Base-by-base conservation (phyloP, 1,140 invertebrate genomes). In the Palaemon carinicauda region DNA sequence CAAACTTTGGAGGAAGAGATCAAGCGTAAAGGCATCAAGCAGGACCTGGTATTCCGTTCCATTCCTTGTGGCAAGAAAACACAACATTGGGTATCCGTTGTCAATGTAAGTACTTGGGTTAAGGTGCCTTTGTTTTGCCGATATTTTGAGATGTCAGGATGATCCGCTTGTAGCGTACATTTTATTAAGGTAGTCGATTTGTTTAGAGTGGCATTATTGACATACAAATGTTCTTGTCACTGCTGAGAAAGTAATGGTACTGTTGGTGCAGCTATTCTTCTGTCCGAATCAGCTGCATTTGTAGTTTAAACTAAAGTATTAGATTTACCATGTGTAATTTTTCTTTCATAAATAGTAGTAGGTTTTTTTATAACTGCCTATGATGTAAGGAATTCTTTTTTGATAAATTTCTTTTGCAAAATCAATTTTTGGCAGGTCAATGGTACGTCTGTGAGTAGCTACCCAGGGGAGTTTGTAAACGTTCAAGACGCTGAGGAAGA, bases 401-500 rank as follows among this genome's bases (percentile, higher is more conserved):
- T n/a, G 0, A 27, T 7, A 12, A 15, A 27, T 69, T 27, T 10
- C 12, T 15, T n/a, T 24, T 15, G 9, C 21, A 31, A 69, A 69
- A 0, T 0, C 12, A n/a, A 27, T 69, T 27, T 24, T 69, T 14
- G 24, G 14, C 65, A n/a, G 21, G n/a, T 69, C 3, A 29, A 15
- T 21, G 65, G 41, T 41, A 41, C 41, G 7, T 41, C n/a, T 2
- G 73, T 77, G 31, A 83, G 73, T 53, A 83, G 82, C 53, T 83
- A 75, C 69, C 82, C 82, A 41, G 29, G 75, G 1, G 33, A 75
- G 19, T 50, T 19, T 1, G 53, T 29, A 15, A 83, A 54, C 21
- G 51, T 21, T 15, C 71, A 75, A 52, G 73, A 83, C 14, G 82
- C 82, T 17, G 82, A 83, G 56, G 82, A 83, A n/a, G 17, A 15